phyloP scores from a whole-genome alignment of 2,888 invertebrate species.

The Melanchra persicariae region DNA sequence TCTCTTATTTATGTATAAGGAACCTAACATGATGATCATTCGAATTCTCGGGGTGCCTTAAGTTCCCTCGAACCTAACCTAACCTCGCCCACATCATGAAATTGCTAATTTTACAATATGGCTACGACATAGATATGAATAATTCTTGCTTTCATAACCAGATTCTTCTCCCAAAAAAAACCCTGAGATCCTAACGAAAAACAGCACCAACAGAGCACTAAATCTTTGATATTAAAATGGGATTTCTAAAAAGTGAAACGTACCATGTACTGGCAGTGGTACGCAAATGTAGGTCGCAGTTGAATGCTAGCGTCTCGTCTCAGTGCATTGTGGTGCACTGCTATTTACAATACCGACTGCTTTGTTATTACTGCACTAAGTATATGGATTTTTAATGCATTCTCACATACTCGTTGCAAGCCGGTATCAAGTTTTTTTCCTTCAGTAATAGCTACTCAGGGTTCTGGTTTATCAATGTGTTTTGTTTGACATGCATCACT shows the following conservation, averaged over 20 bases:
- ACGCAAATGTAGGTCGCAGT: slow-evolving; percentile 64
- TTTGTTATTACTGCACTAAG: slow-evolving; percentile 34
- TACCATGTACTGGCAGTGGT: slow-evolving; percentile 28
- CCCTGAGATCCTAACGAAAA: not conserved
- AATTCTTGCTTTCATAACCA: too few relatives aligned
- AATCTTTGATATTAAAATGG: slow-evolving; percentile 57
- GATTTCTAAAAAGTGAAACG: slow-evolving; percentile 67
- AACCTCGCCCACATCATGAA: too few relatives aligned
- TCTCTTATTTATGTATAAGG: too few relatives aligned
- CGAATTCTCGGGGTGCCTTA: too few relatives aligned
- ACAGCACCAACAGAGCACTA: slow-evolving; percentile 3
- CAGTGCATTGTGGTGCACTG: slow-evolving; percentile 52
- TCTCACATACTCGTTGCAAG: not conserved
- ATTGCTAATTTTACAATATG: too few relatives aligned
- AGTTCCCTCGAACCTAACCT: too few relatives aligned
- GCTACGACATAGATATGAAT: not conserved
- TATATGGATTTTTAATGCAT: slow-evolving; percentile 20
- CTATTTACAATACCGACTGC: slow-evolving; percentile 49
- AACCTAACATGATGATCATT: too few relatives aligned
- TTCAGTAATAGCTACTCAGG: too few relatives aligned
- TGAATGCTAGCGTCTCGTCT: slow-evolving; percentile 44
- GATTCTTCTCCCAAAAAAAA: not conserved
- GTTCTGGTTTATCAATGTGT: too few relatives aligned
- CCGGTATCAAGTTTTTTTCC: too few relatives aligned
- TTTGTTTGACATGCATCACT: too few relatives aligned